Evolutionary conservation across 2,888 invertebrate species (phyloP).

Genomic region (Argynnis bischoffii): DNA sequence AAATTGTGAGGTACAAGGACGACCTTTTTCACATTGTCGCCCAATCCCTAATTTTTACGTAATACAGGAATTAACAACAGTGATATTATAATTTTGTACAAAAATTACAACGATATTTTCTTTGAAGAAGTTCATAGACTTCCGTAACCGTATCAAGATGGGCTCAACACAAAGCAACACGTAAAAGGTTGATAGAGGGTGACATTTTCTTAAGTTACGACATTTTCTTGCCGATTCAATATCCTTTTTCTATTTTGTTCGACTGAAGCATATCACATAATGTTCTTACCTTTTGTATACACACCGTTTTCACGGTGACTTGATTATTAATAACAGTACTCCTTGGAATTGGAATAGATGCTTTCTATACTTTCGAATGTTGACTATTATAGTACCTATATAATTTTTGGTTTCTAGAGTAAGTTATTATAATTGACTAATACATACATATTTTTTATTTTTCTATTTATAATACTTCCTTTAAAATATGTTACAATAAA

Average conservation of each 20-base stretch:
- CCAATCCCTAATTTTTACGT: slow-evolving; percentile 45
- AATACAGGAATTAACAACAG: slow-evolving; percentile 24
- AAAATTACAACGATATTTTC: slow-evolving; percentile 28
- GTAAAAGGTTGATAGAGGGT: slow-evolving; percentile 60
- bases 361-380: no score
- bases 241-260: slow-evolving; percentile 71
- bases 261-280: slow-evolving; percentile 52
- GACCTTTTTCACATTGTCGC: slow-evolving; percentile 60
- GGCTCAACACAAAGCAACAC: slow-evolving; percentile 54
- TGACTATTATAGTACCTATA: no score
- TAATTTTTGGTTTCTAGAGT: no score
- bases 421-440: no score
- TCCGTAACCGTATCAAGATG: slow-evolving; percentile 44
- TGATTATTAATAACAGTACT: slow-evolving; percentile 28
- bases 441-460: no score
- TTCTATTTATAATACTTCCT: no score
- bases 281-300: slow-evolving; percentile 39
- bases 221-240: slow-evolving; percentile 68
- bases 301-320: slow-evolving; percentile 34
- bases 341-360: not conserved
- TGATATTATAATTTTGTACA: slow-evolving; percentile 28
- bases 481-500: not conserved
- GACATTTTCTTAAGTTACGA: slow-evolving; percentile 63
- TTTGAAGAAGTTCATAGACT: slow-evolving; percentile 33
- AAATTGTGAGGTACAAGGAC: slow-evolving; percentile 74